These are phyloP conservation scores for Drosophila setosimentum DNA, from an alignment of 2,888 invertebrate species.

Conservation along the genomic window DNA sequence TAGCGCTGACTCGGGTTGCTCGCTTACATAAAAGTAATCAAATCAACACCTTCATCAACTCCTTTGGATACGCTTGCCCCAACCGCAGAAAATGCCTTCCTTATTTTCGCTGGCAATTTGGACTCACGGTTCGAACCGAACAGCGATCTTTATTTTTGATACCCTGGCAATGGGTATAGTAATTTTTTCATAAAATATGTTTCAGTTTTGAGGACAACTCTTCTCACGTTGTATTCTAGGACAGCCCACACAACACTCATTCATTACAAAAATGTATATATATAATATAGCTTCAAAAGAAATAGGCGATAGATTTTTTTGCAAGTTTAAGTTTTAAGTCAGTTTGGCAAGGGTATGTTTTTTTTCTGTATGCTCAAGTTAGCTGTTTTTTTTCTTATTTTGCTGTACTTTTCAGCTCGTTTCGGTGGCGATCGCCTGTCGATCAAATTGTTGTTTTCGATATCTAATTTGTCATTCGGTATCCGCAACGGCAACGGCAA, in stretches of 20 bases:
- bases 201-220: neutral
- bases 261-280: too few species aligned
- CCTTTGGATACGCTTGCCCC: slow-evolving; percentile 70
- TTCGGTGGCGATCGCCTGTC: slow-evolving; percentile 80
- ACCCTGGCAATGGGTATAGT: neutral
- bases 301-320: too few species aligned
- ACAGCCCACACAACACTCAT: too few species aligned
- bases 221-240: neutral
- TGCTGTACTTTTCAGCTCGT: slow-evolving; percentile 18
- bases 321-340: neutral
- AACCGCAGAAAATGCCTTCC: slow-evolving; percentile 74
- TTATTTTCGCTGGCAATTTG: slow-evolving; percentile 71
- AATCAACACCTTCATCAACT: slow-evolving; percentile 84
- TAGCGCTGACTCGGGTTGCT: slow-evolving; percentile 29
- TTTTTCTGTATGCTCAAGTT: neutral
- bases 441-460: slow-evolving; percentile 80
- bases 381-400: slow-evolving; percentile 6
- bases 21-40: slow-evolving; percentile 83
- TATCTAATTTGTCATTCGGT: slow-evolving; percentile 83
- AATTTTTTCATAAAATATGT: neutral
- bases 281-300: too few species aligned
- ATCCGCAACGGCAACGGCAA: slow-evolving; percentile 43
- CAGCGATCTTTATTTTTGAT: slow-evolving; percentile 47
- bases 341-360: neutral
- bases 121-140: slow-evolving; percentile 45